phyloP scores from a whole-genome alignment of 2,888 invertebrate species.

The Hypolimnas misippus region DNA sequence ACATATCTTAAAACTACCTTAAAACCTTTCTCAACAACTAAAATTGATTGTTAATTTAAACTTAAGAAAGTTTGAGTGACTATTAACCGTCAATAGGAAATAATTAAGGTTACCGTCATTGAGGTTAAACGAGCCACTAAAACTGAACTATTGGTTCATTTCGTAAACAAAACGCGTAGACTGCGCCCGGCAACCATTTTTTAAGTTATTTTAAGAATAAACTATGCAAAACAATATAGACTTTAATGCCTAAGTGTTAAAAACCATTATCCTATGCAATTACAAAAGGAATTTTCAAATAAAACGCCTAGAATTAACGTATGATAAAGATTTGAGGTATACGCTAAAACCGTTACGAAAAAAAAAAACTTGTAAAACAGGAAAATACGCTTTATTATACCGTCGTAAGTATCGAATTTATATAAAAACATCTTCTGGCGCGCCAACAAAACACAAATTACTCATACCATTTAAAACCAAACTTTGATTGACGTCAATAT shows the following conservation, averaged over 20 bases:
- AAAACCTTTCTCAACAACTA: no score
- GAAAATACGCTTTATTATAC: constrained; percentile 25
- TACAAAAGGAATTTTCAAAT: constrained; percentile 31
- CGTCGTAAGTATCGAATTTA: constrained; percentile 17
- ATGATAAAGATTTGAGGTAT: constrained; percentile 12
- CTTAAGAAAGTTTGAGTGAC: neutral
- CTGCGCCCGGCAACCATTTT: constrained; percentile 41
- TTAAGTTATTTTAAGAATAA: constrained; percentile 44
- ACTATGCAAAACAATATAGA: constrained; percentile 20
- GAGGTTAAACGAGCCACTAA: constrained; percentile 27
- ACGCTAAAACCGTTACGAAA: constrained; percentile 20
- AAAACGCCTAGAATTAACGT: constrained; percentile 26
- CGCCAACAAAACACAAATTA: constrained; percentile 43
- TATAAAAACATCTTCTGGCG: constrained; percentile 34
- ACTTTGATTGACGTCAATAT: constrained; percentile 45
- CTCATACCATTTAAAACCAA: constrained; percentile 46
- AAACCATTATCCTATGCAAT: constrained; percentile 19
- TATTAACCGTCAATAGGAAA: neutral
- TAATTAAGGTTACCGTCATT: constrained; percentile 27
- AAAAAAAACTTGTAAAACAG: constrained; percentile 11
- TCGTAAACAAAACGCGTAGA: constrained; percentile 41
- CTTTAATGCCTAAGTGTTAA: constrained; percentile 21
- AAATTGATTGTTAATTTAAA: neutral
- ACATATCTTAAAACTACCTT: no score
- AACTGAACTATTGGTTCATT: constrained; percentile 28